A percentile compares a stretch with the other conserved stretches of the same genome.
Evolutionary conservation across 2,797 vertebrate genomes (phyloP).

Genomic region (Psittacula echo): DNA sequence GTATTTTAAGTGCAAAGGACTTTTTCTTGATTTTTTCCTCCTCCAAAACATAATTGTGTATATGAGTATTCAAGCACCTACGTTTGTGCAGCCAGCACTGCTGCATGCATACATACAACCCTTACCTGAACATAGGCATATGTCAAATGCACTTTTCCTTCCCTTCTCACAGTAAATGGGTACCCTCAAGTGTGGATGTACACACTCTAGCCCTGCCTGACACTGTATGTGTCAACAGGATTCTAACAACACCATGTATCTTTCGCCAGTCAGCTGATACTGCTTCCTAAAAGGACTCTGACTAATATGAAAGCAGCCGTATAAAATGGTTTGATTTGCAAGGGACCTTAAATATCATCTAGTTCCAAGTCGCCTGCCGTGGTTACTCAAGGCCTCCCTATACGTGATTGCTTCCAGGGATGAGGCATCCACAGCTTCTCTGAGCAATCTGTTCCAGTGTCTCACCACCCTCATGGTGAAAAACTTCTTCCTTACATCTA

Average conservation of each 20-base stretch:
- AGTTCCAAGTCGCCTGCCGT: neutral
- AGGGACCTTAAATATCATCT: neutral
- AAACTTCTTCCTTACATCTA: neutral
- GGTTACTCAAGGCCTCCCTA: neutral
- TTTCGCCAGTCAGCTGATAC: neutral
- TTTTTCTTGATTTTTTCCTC: neutral
- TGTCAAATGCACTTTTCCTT: neutral
- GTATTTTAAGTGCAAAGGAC: neutral
- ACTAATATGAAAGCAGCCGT: neutral
- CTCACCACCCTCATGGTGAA: neutral
- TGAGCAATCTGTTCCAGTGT: neutral
- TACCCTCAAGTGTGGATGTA: fast-evolving
- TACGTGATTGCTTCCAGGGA: neutral
- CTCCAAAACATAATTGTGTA: neutral
- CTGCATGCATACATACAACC: neutral
- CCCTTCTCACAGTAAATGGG: neutral
- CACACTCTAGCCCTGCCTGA: neutral
- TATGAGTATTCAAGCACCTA: neutral
- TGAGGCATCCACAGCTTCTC: neutral
- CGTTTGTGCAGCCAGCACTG: neutral
- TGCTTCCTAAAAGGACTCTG: neutral
- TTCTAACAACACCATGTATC: neutral
- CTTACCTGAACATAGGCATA: neutral
- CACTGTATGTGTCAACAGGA: neutral
- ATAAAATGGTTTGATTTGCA: neutral